Conservation (phyloP, 2,797 vertebrate genomes). For the Paguma larvata region DNA sequence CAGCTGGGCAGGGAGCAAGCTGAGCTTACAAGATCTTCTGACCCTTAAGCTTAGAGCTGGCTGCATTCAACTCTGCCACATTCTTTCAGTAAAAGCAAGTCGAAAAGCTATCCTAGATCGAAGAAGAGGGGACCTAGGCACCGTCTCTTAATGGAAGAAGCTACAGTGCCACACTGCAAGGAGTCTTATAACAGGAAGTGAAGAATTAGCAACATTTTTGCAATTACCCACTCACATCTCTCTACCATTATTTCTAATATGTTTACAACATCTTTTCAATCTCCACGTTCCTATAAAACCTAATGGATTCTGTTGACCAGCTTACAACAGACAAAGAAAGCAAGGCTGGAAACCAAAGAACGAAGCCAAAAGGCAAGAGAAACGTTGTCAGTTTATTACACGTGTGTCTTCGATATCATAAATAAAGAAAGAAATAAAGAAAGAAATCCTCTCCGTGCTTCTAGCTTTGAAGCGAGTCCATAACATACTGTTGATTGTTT, state of each 20-base stretch:
- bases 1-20: neutral
- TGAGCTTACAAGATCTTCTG: neutral
- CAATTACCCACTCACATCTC: neutral
- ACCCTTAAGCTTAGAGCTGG: neutral
- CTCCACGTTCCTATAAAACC: neutral
- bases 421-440: neutral
- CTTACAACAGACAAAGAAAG: neutral
- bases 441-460: neutral
- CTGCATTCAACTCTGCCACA: neutral
- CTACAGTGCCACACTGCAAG: neutral
- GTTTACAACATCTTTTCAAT: neutral
- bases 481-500: neutral
- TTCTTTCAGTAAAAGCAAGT: slow-evolving; percentile 4
- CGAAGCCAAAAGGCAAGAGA: neutral
- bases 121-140: neutral
- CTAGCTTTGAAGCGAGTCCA: neutral
- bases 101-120: neutral
- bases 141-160: neutral
- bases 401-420: neutral
- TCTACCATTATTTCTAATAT: neutral
- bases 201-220: neutral
- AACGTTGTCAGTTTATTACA: neutral
- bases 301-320: neutral
- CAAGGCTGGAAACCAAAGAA: neutral
- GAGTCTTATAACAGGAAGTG: neutral